Evolutionary conservation across 2,113 vertebrate genomes (phyloP).

Genomic region (Electrona antarctica): DNA sequence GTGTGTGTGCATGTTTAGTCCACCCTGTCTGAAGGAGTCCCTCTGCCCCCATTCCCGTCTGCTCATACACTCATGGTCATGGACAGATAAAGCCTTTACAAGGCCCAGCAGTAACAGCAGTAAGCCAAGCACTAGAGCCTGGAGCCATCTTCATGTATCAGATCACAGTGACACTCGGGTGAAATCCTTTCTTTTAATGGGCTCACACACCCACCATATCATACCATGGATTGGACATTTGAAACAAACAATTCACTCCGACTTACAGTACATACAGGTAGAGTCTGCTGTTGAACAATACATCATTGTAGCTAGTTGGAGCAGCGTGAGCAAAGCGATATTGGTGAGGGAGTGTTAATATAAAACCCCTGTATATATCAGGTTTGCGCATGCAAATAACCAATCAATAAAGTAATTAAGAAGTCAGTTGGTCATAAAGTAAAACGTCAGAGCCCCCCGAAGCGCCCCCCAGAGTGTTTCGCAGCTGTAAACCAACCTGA

Average conservation of each 20-base stretch:
- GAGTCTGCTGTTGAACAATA: not conserved
- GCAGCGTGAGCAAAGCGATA: constrained; percentile 41
- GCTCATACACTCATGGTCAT: constrained; percentile 36
- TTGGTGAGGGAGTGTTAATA: constrained; percentile 47
- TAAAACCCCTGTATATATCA: constrained; percentile 25
- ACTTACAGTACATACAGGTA: not conserved
- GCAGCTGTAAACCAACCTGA: constrained; percentile 92
- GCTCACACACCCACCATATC: constrained; percentile 11
- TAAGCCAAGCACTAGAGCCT: constrained; percentile 43
- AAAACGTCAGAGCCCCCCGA: constrained; percentile 46
- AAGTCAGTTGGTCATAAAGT: constrained; percentile 58
- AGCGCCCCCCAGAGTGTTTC: constrained; percentile 35
- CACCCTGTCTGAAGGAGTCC: constrained; percentile 65
- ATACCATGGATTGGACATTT: not conserved
- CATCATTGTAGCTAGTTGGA: constrained; percentile 15
- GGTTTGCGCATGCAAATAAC: constrained; percentile 68
- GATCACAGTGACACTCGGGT: constrained; percentile 13
- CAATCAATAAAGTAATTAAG: constrained; percentile 65
- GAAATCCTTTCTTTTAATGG: constrained; percentile 25
- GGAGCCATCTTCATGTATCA: constrained; percentile 32
- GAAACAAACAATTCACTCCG: not conserved
- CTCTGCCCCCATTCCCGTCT: constrained; percentile 52
- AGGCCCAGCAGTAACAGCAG: constrained; percentile 37
- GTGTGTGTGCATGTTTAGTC: constrained; percentile 8
- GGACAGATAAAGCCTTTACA: constrained; percentile 54